Evolutionary conservation across 2,113 vertebrate genomes (phyloP).

Genomic region (Cyprinodon tularosa): DNA sequence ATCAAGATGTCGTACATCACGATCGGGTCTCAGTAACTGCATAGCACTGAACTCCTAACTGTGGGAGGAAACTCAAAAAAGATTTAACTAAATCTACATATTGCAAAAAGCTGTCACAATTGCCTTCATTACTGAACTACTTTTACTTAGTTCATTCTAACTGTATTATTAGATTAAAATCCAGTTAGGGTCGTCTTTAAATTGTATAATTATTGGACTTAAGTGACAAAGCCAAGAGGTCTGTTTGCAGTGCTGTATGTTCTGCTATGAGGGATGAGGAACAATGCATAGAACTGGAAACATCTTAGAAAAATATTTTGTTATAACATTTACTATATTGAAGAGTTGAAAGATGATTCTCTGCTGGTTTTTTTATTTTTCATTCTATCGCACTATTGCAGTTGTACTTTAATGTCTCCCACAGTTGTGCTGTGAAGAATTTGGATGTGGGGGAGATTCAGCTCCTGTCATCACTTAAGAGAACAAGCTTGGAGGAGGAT

Average conservation of each 20-base stretch:
- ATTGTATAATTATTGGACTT: neutral
- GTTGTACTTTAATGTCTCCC: constrained; percentile 47
- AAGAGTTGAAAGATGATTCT: constrained; percentile 3
- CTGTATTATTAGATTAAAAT: neutral
- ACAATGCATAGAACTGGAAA: neutral
- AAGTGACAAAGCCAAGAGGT: no score
- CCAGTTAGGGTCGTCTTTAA: neutral
- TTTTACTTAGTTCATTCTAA: neutral
- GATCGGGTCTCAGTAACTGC: neutral
- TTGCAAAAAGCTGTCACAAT: neutral
- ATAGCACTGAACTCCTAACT: neutral
- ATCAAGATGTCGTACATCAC: neutral
- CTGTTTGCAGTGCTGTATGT: neutral
- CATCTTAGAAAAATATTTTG: neutral
- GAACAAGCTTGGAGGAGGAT: constrained; percentile 56
- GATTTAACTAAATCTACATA: neutral
- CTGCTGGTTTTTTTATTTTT: neutral
- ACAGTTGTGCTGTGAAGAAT: constrained; percentile 36
- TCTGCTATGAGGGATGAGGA: neutral
- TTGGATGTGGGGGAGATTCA: constrained; percentile 51
- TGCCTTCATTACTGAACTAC: neutral
- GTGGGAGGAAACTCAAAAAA: neutral
- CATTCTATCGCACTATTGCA: constrained; percentile 4
- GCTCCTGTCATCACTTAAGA: constrained; percentile 65
- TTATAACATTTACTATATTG: neutral